Evolutionary conservation across 2,888 invertebrate species (phyloP).

Genomic region (Sinopyrophorus schimmeli): DNA sequence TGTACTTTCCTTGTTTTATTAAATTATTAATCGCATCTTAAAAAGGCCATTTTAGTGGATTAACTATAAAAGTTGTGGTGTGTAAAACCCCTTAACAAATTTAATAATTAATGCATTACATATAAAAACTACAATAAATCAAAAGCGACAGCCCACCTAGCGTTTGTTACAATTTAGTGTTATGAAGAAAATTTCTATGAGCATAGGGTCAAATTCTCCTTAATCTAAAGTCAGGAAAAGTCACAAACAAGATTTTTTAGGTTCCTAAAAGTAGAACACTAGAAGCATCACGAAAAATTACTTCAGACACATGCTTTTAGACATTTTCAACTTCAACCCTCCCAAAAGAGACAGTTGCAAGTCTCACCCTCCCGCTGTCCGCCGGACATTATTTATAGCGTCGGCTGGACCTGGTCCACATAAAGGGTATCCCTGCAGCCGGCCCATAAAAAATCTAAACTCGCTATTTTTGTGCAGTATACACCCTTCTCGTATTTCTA

Average conservation of each 20-base stretch:
- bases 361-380: constrained; percentile 44
- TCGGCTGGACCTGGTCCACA: constrained; percentile 50
- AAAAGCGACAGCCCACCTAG: too few relatives aligned
- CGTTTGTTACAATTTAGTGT: too few relatives aligned
- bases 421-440: constrained; percentile 43
- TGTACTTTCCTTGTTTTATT: too few relatives aligned
- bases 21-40: too few relatives aligned
- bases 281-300: constrained; percentile 28
- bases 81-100: too few relatives aligned
- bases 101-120: too few relatives aligned
- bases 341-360: constrained; percentile 43
- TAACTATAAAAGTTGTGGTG: too few relatives aligned
- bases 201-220: constrained; percentile 5
- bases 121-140: too few relatives aligned
- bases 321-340: constrained; percentile 28
- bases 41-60: too few relatives aligned
- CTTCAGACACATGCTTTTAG: constrained; percentile 29
- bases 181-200: constrained; percentile 8
- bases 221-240: constrained; percentile 13
- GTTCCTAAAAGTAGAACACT: constrained; percentile 26
- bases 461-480: constrained; percentile 45
- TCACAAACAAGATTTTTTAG: constrained; percentile 12
- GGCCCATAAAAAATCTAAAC: constrained; percentile 49
- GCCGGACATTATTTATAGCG: constrained; percentile 47
- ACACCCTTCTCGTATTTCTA: constrained; percentile 31